Evolutionary conservation across 2,888 invertebrate species (phyloP).

Genomic region (Linyphia triangularis): DNA sequence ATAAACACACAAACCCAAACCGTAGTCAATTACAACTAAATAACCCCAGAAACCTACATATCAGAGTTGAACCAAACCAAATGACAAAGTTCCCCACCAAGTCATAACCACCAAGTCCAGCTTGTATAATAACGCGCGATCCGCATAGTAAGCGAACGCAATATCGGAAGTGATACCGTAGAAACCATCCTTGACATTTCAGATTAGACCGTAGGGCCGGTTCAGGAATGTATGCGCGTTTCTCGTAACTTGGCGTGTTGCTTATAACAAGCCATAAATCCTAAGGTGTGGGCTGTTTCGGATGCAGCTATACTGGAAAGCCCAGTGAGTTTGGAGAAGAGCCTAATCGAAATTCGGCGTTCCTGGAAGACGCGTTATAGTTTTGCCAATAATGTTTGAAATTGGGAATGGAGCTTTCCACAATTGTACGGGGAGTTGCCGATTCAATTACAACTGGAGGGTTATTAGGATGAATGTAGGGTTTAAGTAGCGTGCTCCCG

Average conservation of each 20-base stretch:
- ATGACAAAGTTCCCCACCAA: background rate
- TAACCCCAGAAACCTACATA: background rate
- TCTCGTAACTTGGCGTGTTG: slow-evolving; percentile 12
- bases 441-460: too few relatives aligned
- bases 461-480: too few relatives aligned
- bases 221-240: slow-evolving; percentile 19
- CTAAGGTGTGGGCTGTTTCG: background rate
- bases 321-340: background rate
- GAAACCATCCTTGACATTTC: slow-evolving; percentile 40
- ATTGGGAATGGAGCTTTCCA: slow-evolving; percentile 15
- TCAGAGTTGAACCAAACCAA: background rate
- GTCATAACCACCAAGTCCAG: background rate
- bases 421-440: too few relatives aligned
- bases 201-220: slow-evolving; percentile 33
- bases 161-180: slow-evolving; percentile 26
- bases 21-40: too few relatives aligned
- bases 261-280: slow-evolving; percentile 32
- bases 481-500: too few relatives aligned
- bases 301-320: slow-evolving; percentile 11
- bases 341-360: slow-evolving; percentile 17
- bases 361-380: slow-evolving; percentile 2
- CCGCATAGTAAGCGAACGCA: slow-evolving; percentile 9
- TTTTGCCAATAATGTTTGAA: slow-evolving; percentile 21
- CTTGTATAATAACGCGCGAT: slow-evolving; percentile 38
- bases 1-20: too few relatives aligned